Conservation (phyloP, 2,113 vertebrate species). For the Acanthochromis polyacanthus region DNA sequence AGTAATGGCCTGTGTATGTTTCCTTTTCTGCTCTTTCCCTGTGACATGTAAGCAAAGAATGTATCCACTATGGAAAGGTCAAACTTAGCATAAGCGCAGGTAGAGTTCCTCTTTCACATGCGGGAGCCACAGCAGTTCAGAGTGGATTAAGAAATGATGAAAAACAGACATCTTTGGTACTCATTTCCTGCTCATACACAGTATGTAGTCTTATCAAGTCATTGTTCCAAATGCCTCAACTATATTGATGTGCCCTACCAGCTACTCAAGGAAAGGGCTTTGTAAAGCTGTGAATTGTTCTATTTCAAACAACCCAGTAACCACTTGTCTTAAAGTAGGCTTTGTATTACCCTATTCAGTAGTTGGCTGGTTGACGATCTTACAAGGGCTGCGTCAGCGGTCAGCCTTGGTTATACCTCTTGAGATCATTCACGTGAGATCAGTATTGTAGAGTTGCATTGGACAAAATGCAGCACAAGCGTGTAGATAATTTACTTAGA, state of each 20-base stretch:
- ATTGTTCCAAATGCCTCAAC: constrained; percentile 79
- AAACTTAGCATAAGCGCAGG: constrained; percentile 38
- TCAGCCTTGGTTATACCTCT: constrained; percentile 70
- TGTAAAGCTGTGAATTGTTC: constrained; percentile 84
- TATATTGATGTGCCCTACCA: constrained; percentile 80
- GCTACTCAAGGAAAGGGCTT: constrained; percentile 78
- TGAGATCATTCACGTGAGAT: constrained; percentile 64
- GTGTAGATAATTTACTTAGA: constrained; percentile 81
- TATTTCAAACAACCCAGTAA: constrained; percentile 78
- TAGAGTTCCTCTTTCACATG: constrained; percentile 59
- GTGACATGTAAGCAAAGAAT: constrained; percentile 76
- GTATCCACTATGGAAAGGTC: constrained; percentile 72
- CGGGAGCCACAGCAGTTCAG: constrained; percentile 46
- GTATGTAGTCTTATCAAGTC: constrained; percentile 69
- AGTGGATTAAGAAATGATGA: constrained; percentile 48
- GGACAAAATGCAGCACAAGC: constrained; percentile 59
- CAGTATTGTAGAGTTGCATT: constrained; percentile 70
- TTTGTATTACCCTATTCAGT: constrained; percentile 75
- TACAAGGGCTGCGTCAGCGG: constrained; percentile 63
- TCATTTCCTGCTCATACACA: constrained; percentile 62
- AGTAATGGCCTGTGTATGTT: constrained; percentile 76
- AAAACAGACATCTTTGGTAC: constrained; percentile 56
- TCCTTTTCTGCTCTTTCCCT: constrained; percentile 69
- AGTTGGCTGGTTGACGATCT: constrained; percentile 61
- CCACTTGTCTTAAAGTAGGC: constrained; percentile 83